Evolutionary conservation across 37 sponge, comb jelly and placozoan species (phyloP).

Genomic region (Beroe forskalii): DNA sequence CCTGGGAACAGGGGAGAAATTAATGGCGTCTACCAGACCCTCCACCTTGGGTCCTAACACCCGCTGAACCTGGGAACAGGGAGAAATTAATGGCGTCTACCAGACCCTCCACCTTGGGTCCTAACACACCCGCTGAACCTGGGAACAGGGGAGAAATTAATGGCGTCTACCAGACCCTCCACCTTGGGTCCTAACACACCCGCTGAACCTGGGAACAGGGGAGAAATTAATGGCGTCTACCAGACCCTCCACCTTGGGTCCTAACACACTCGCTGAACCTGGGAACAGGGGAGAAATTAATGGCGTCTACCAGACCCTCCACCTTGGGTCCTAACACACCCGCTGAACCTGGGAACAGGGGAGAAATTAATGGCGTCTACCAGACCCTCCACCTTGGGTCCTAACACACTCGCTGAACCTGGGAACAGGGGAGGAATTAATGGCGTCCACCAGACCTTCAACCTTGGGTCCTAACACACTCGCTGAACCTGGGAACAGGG

Average conservation of each 20-base stretch:
- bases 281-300: no score
- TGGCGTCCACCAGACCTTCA: neutral
- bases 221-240: no score
- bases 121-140: constrained; percentile 1
- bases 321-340: neutral
- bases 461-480: neutral
- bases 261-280: neutral
- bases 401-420: neutral
- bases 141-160: no score
- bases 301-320: neutral
- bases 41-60: no score
- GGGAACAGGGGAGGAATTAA: no score
- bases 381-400: neutral
- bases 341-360: constrained; percentile 25
- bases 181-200: neutral
- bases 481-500: constrained; percentile 25
- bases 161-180: neutral
- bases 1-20: no score
- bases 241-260: neutral
- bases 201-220: constrained; percentile 25
- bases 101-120: neutral
- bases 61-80: no score
- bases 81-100: no score
- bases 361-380: no score
- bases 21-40: no score